phyloP scores from a whole-genome alignment of 1,140 invertebrate genomes.

The Heliothis virescens region DNA sequence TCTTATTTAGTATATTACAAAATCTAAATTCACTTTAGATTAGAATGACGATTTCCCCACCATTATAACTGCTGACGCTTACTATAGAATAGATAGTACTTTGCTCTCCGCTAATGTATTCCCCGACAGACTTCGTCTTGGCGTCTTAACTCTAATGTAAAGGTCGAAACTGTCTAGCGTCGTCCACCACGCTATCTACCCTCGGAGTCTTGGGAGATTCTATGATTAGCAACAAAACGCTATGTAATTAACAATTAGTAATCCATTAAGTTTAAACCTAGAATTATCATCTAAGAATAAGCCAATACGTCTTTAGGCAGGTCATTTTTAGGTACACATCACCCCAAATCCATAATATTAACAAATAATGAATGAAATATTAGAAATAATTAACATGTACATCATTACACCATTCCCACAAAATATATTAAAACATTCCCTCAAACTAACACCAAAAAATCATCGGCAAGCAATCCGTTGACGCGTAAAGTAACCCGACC shows the following conservation, averaged over 20 bases:
- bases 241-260: neutral
- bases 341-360: too few species aligned
- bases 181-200: neutral
- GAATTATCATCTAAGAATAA: too few species aligned
- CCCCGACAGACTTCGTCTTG: neutral
- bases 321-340: too few species aligned
- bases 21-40: too few species aligned
- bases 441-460: neutral
- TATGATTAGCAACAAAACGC: neutral
- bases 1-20: too few species aligned
- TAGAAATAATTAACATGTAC: too few species aligned
- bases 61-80: neutral
- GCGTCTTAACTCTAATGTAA: slow-evolving; percentile 15
- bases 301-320: too few species aligned
- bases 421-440: neutral
- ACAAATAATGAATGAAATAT: too few species aligned
- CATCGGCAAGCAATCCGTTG: neutral
- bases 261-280: too few species aligned
- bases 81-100: neutral
- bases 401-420: neutral
- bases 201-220: neutral
- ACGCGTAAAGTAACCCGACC: slow-evolving; percentile 38
- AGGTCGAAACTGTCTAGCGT: slow-evolving; percentile 24
- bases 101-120: neutral
- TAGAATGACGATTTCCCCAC: neutral